These are phyloP conservation scores for Zaprionus nigranus DNA, from an alignment of 1,140 invertebrate species.

Conservation along the genomic window DNA sequence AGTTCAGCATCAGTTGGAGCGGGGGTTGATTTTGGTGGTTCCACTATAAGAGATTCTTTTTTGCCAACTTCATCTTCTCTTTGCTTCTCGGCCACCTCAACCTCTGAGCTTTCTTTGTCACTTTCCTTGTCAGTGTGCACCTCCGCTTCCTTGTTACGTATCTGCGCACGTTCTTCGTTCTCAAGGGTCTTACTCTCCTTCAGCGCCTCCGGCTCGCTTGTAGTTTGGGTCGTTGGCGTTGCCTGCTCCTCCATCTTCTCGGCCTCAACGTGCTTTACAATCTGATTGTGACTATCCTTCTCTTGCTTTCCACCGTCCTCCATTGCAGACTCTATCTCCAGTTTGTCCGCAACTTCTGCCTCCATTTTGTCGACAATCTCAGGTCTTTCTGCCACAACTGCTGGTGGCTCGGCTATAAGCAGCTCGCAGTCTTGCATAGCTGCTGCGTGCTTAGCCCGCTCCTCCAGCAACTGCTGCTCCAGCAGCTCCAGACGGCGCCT, in stretches of 20 bases:
- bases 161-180: conserved; percentile 63
- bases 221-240: background rate
- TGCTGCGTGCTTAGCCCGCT: conserved; percentile 57
- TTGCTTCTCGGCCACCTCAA: background rate
- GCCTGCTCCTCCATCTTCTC: conserved; percentile 38
- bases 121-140: background rate
- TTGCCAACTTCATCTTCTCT: background rate
- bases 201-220: conserved; percentile 48
- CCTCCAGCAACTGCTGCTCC: conserved; percentile 64
- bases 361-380: background rate
- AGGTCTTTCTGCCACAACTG: background rate
- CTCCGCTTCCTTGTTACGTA: conserved; percentile 36
- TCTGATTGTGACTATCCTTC: conserved; percentile 30
- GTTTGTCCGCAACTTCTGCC: background rate
- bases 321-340: background rate
- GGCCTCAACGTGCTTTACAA: conserved; percentile 54
- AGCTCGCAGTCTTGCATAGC: conserved; percentile 20
- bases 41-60: background rate
- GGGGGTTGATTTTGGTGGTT: background rate
- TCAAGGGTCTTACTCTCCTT: conserved; percentile 67
- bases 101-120: background rate
- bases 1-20: background rate
- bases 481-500: conserved; percentile 58
- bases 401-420: background rate
- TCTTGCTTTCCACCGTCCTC: background rate